Base-by-base conservation (phyloP, 2,113 vertebrate genomes). In the Muscicapa adusta region DNA sequence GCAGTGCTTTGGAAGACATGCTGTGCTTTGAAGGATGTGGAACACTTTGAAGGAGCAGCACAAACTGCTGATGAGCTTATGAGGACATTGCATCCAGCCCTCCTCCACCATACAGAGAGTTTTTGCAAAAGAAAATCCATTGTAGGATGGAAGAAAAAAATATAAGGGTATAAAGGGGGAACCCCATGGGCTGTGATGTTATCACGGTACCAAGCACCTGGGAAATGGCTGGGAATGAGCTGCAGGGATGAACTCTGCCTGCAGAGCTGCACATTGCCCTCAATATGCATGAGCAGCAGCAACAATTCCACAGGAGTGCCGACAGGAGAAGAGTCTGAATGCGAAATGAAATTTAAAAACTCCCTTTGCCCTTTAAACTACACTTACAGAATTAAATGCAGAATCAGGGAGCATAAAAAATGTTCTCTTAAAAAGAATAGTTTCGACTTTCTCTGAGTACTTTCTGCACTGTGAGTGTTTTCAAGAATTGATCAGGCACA, bases 351-450 rank as follows among this genome's bases (percentile, higher is more conserved):
- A 94, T 80, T 88, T 91, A 77, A 95, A 79, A 91, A 61, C 43
- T 93, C 91, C 56, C 56, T 96, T 70, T 96, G 88, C 88, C 95
- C 85, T 94, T 96, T 89, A 91, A 90, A 93, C 56, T 84, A 70
- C 79, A 56, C 40, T 77, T 63, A 60, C 31, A 83, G 85, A 96
- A 94, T 96, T 94, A 91, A 94, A 96, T 74, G 48, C 28, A 88
- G 67, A 74, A 84, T 73, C 28, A 43, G 47, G n/a, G 60, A 93
- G 78, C 75, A 71, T 62, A 66, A 90, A 85, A 77, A 74, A 36
- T 22, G 45, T 47, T 76, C 56, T 62, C 22, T 88, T 89, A 51
- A 36, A 91, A 88, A 90, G 81, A 93, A 80, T 23, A 60, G 22
- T 74, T 91, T 88, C 0, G 0, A 51, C 88, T 91, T 95, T 81